Evolutionary conservation across 2,797 vertebrate species (phyloP).

Genomic region (Acropternis orthonyx): DNA sequence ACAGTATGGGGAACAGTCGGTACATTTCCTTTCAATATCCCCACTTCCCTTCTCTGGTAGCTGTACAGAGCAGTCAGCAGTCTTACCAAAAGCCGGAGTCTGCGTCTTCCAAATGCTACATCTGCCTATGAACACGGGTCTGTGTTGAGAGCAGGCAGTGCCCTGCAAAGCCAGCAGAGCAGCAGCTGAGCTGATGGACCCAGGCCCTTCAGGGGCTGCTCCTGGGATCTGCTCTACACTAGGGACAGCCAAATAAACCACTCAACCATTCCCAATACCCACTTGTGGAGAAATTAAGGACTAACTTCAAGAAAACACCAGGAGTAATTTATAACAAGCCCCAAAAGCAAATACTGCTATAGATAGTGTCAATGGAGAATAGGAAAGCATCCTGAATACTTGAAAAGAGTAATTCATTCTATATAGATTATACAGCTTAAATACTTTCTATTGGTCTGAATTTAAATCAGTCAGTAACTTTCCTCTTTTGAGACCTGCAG

Average conservation of each 20-base stretch:
- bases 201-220: neutral
- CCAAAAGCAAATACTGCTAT: neutral
- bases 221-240: neutral
- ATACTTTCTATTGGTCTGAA: neutral
- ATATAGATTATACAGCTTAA: neutral
- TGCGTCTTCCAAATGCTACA: neutral
- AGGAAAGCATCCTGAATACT: neutral
- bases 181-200: neutral
- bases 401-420: neutral
- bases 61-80: neutral
- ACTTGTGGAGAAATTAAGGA: neutral
- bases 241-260: neutral
- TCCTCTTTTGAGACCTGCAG: neutral
- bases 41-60: neutral
- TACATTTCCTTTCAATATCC: neutral
- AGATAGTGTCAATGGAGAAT: neutral
- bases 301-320: neutral
- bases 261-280: neutral
- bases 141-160: neutral
- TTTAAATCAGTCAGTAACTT: neutral
- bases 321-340: neutral
- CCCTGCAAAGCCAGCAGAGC: neutral
- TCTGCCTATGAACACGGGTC: neutral
- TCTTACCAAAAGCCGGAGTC: neutral
- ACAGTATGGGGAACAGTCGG: neutral